Conservation (phyloP, 2,888 invertebrate genomes). For the Caenorhabditis afra region DNA sequence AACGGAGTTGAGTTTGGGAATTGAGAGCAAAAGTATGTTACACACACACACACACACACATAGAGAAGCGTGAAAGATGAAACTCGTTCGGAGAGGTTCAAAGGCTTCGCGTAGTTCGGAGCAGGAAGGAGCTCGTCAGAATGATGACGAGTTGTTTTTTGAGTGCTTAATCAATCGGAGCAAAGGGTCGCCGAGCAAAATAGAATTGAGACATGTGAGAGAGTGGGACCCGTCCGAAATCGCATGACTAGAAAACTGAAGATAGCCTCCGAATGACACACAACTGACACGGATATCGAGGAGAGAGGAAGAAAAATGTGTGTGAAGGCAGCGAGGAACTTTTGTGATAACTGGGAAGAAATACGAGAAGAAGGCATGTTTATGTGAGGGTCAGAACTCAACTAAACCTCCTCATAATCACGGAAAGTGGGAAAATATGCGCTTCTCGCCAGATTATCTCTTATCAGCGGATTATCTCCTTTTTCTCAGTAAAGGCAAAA, state of each 20-base stretch:
- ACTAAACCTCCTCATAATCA: conserved; percentile 19
- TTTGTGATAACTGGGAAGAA: conserved; percentile 24
- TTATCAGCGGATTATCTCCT: conserved; percentile 3
- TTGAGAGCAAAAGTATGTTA: conserved; percentile 16
- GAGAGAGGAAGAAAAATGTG: neutral
- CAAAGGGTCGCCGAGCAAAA: conserved; percentile 28
- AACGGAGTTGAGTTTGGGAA: neutral
- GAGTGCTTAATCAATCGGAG: conserved; percentile 42
- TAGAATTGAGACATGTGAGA: conserved; percentile 42
- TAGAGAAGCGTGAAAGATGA: conserved; percentile 30
- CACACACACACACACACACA: neutral
- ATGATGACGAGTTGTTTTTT: conserved; percentile 46
- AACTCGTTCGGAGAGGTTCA: conserved; percentile 25
- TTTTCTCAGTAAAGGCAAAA: too few species aligned
- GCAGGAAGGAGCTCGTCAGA: conserved; percentile 17
- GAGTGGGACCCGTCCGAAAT: conserved; percentile 23
- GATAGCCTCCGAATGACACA: conserved; percentile 40
- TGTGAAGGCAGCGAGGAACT: conserved; percentile 5
- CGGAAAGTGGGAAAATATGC: conserved; percentile 6
- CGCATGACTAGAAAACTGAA: conserved; percentile 50
- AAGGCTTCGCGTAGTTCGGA: conserved; percentile 10
- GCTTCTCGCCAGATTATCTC: conserved; percentile 6
- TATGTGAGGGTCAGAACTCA: neutral
- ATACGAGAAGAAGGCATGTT: conserved; percentile 14
- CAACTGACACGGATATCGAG: conserved; percentile 50